A percentile compares a stretch with the other conserved stretches of the same genome.
Evolutionary conservation across 2,113 vertebrate genomes (phyloP).

Genomic region (Gobius niger): DNA sequence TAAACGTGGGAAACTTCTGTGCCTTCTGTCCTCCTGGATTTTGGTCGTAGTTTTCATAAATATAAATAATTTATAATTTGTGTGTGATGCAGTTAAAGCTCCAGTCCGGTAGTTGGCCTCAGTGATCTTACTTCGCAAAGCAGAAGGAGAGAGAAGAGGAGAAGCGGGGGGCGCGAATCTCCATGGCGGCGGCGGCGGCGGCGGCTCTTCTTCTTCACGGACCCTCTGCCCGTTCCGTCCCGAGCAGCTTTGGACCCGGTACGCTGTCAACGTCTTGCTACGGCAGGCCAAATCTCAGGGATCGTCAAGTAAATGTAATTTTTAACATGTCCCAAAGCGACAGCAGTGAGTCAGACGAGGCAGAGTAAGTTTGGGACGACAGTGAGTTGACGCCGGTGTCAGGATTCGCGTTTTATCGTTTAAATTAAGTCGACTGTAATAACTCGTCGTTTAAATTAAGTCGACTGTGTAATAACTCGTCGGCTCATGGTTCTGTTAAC

Average conservation of each 20-base stretch:
- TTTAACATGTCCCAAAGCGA: neutral
- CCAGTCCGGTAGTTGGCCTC: slow-evolving; percentile 1
- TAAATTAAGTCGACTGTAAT: neutral
- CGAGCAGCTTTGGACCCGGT: neutral
- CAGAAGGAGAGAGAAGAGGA: neutral
- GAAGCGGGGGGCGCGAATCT: neutral
- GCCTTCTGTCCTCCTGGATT: too few relatives aligned
- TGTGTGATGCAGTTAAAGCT: neutral
- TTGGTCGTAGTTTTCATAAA: too few relatives aligned
- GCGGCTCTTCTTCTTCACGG: neutral
- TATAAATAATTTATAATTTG: neutral
- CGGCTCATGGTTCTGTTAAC: neutral
- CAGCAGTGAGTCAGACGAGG: slow-evolving; percentile 1
- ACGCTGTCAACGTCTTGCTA: neutral
- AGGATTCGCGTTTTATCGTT: neutral
- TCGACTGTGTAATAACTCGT: too few relatives aligned
- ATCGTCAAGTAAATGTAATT: neutral
- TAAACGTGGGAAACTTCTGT: too few relatives aligned
- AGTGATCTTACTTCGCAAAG: neutral
- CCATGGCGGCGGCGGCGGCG: neutral
- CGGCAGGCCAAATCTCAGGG: neutral
- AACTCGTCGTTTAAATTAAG: neutral
- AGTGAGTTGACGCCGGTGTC: neutral
- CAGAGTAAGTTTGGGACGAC: neutral
- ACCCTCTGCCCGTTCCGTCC: neutral